Evolutionary conservation across 2,797 vertebrate species (phyloP).

Genomic region (Karalla daura): DNA sequence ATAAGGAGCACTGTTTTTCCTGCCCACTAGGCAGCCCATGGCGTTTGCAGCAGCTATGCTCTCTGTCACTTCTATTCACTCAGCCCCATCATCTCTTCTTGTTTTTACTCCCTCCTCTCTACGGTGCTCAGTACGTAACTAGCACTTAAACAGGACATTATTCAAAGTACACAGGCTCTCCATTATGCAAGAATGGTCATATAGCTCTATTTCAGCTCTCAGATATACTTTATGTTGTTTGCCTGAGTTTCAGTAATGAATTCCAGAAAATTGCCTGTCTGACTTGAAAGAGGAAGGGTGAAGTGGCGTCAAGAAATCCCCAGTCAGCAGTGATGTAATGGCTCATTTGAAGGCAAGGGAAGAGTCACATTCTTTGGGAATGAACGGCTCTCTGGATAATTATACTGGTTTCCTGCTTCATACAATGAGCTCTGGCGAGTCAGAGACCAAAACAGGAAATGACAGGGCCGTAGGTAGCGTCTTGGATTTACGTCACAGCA

Average conservation of each 20-base stretch:
- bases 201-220: not conserved
- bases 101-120: slow-evolving; percentile 27
- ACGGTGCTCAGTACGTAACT: slow-evolving; percentile 12
- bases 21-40: slow-evolving; percentile 57
- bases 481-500: slow-evolving; percentile 32
- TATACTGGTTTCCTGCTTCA: slow-evolving; percentile 65
- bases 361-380: slow-evolving; percentile 67
- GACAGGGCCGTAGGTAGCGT: slow-evolving; percentile 22
- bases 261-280: slow-evolving; percentile 49
- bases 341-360: slow-evolving; percentile 57
- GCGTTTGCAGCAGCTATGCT: slow-evolving; percentile 61
- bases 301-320: slow-evolving; percentile 59
- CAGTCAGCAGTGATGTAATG: slow-evolving; percentile 64
- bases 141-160: slow-evolving; percentile 1
- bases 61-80: slow-evolving; percentile 51
- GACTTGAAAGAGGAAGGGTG: slow-evolving; percentile 57
- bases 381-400: slow-evolving; percentile 62
- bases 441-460: slow-evolving; percentile 73
- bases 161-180: not conserved
- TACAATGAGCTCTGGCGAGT: slow-evolving; percentile 51
- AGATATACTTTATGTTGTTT: slow-evolving; percentile 25
- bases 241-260: slow-evolving; percentile 30
- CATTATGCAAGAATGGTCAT: not conserved
- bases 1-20: slow-evolving; percentile 30
- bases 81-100: slow-evolving; percentile 39